These are phyloP conservation scores for Corythucha ciliata DNA, from an alignment of 2,888 invertebrate genomes.

Conservation along the genomic window DNA sequence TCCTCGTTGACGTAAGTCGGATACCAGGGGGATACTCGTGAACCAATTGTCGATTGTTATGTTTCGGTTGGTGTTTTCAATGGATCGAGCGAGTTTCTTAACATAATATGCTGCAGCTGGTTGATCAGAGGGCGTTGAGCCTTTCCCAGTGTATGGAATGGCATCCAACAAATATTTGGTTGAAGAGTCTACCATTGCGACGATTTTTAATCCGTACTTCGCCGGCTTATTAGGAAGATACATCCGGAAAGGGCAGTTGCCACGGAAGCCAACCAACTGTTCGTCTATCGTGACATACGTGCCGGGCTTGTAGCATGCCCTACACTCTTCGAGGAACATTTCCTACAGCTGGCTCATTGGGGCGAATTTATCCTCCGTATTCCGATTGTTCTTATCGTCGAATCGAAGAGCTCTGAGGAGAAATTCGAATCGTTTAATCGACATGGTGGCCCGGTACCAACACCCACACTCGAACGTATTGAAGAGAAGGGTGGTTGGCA, in stretches of 20 bases:
- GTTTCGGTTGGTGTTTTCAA: constrained; percentile 23
- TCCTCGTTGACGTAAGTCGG: constrained; percentile 27
- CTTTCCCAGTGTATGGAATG: constrained; percentile 5
- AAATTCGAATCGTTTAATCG: constrained; percentile 7
- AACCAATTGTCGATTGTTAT: constrained; percentile 28
- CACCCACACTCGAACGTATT: background rate
- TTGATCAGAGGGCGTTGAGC: background rate
- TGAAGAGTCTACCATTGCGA: background rate
- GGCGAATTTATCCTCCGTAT: constrained; percentile 1
- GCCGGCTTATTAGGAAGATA: constrained; percentile 35
- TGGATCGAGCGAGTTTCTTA: constrained; percentile 12
- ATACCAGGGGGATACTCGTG: constrained; percentile 30
- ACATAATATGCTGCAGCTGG: constrained; percentile 19
- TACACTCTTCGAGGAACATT: constrained; percentile 31
- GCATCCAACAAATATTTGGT: constrained; percentile 3
- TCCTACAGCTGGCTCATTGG: constrained; percentile 31
- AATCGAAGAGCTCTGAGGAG: constrained; percentile 7
- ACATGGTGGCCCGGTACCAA: constrained; percentile 4
- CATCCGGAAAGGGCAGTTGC: constrained; percentile 33
- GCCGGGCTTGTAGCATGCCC: constrained; percentile 29
- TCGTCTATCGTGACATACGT: constrained; percentile 35
- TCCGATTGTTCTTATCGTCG: constrained; percentile 3
- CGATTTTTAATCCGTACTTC: constrained; percentile 34
- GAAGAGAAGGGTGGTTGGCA: background rate
- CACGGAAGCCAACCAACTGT: constrained; percentile 34